Base-by-base conservation (phyloP, 2,113 vertebrate species). In the Carettochelys insculpta region DNA sequence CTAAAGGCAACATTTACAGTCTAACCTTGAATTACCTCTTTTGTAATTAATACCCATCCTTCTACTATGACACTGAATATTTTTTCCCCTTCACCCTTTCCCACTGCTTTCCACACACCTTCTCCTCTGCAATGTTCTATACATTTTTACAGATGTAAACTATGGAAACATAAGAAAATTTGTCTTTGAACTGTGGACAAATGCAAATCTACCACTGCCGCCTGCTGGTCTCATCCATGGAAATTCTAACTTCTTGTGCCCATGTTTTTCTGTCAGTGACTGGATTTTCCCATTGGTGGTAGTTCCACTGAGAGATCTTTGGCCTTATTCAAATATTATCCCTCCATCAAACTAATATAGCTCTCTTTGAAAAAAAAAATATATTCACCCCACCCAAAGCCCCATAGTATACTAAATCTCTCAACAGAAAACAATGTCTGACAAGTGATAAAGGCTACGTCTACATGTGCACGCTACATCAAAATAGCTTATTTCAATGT, bases 1-100 rank as follows among this genome's bases (percentile, higher is more conserved):
- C n/a, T 90, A 65, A 80, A 89, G 14, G 4, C 22, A 73, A 82
- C 73, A n/a, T 89, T 94, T 87, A 65, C 79, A 90, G 94, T 96
- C 61, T 81, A 65, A 83, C 14, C 16, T 94, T 71, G 51, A 71
- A 31, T 83, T 92, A 87, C 61, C 14, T 50, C 73, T 94, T 90
- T 56, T 83, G 3, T 56, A 45, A 71, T 54, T 87, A 16, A 14
- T 78, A 54, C 22, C 51, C 53, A 27, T 22, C 88, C 78, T 20
- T 25, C 25, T 83, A 14, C 9, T 48, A 3, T 45, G 73, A 73
- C 61, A 2, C 2, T 85, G 14, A 82, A 41, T 16, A n/a, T 87
- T 89, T 93, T 73, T 43, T 87, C 93, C 85, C 68, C 24, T 87
- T 77, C 38, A 47, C 3, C 76, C 12, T 85, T 1, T 0, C 12